phyloP scores from a whole-genome alignment of 1,140 invertebrate species.

The Drosophila watanabei region DNA sequence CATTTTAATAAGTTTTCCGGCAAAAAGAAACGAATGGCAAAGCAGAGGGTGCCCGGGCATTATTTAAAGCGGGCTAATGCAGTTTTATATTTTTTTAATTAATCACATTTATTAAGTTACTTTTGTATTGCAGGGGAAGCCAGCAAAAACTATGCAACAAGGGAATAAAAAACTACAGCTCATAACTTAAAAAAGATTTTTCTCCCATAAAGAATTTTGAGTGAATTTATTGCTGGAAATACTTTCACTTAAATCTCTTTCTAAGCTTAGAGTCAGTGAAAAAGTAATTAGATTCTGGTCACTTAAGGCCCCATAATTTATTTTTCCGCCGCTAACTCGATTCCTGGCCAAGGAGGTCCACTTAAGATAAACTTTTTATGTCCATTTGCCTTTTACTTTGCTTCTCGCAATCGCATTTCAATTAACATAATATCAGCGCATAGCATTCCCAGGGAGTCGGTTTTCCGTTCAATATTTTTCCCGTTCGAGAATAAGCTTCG shows the following conservation, averaged over 20 bases:
- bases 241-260: neutral
- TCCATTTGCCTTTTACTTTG: constrained; percentile 2
- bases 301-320: neutral
- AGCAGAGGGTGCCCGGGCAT: neutral
- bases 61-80: neutral
- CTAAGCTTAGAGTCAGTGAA: neutral
- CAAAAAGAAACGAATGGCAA: neutral
- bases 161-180: no score
- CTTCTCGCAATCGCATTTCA: constrained; percentile 29
- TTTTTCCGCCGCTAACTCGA: neutral
- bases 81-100: constrained; percentile 15
- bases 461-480: neutral
- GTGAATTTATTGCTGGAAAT: neutral
- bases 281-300: neutral
- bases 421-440: constrained; percentile 44
- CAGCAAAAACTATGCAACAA: neutral
- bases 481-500: constrained; percentile 7
- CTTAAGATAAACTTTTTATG: constrained; percentile 14
- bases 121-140: neutral
- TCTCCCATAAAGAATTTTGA: neutral
- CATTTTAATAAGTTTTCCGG: constrained; percentile 60
- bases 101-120: constrained; percentile 3
- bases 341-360: neutral
- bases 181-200: neutral
- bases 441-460: neutral